Evolutionary conservation across 2,888 invertebrate genomes (phyloP), one percentile per base, ranked within the genome.

Genomic region (Buathra laborator): DNA sequence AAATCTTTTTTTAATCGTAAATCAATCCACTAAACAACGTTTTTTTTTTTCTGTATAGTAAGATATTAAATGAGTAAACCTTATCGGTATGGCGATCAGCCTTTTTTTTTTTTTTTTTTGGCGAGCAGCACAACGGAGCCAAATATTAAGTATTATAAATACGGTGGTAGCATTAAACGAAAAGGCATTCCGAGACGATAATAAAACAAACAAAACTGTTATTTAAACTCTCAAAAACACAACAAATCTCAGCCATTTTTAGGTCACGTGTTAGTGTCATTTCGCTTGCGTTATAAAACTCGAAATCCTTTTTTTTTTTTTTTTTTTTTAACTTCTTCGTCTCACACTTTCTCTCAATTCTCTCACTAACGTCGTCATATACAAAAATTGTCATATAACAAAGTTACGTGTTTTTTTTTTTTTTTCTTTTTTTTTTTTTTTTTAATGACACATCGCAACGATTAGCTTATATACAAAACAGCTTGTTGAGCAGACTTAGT

Each of bases 171-270:
- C 87, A 83, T 24, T 83, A 87, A 88, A 87, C 86, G 86, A 91
- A 81, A 88, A 92, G 91, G 92, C 93, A 93, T 93, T 93, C 92
- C 88, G 89, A 91, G 90, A 92, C 90, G 93, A 88, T 90, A 89
- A 90, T 85, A 91, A 90, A 81, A 79, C 70, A 80, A 82, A 78
- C 68, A 81, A 79, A 91, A 89, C 88, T 92, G 92, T 93, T 93
- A 93, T 93, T 91, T 92, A 93, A 93, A 93, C 93, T 93, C 91
- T 93, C 89, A 89, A 92, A 93, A 93, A 93, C 92, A 93, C 92
- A 93, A 93, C 93, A 93, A 92, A 91, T 92, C 90, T 92, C 91
- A 92, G 92, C 92, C 93, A 92, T 91, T 90, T 85, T 85, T 81
- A 90, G 90, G 90, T 91, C 90, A 92, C 88, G 89, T 90, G 92